Evolutionary conservation across 2,888 invertebrate genomes (phyloP).

Genomic region (Mesochorus sp.): DNA sequence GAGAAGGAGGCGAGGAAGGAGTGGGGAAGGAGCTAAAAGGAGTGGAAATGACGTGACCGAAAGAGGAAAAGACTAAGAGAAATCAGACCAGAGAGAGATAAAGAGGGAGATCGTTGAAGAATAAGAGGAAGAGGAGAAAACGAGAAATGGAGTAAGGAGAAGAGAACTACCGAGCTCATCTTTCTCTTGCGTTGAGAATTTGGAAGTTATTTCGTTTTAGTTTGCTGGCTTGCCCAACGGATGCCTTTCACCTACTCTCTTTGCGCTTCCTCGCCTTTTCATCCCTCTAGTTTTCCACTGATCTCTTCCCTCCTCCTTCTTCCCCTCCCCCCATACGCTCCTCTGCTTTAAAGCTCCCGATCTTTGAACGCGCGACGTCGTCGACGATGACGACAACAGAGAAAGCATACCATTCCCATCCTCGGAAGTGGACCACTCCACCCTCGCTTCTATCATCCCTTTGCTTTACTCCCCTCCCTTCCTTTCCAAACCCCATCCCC

Average conservation of each 20-base stretch:
- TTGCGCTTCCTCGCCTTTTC: constrained; percentile 51
- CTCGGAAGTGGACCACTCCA: constrained; percentile 18
- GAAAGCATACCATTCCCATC: constrained; percentile 38
- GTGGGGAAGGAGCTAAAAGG: constrained; percentile 15
- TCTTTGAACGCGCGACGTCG: constrained; percentile 52
- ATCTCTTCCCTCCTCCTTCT: not conserved
- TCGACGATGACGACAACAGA: not conserved
- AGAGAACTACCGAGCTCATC: constrained; percentile 1
- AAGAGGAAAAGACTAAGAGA: constrained; percentile 11
- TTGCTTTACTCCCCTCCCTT: constrained; percentile 32
- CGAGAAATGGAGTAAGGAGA: not conserved
- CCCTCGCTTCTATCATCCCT: constrained; percentile 21
- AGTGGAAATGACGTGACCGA: not conserved
- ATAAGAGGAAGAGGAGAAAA: constrained; percentile 12
- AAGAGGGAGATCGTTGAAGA: constrained; percentile 39
- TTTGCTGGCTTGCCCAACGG: constrained; percentile 43
- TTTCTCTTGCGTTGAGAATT: constrained; percentile 66
- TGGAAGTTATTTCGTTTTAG: constrained; percentile 73
- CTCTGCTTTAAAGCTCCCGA: constrained; percentile 52
- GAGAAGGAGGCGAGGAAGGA: not conserved
- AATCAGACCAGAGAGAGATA: not conserved
- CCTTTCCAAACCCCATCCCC: constrained; percentile 53
- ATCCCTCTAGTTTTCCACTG: constrained; percentile 30
- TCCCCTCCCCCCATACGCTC: constrained; percentile 3
- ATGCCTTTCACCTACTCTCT: constrained; percentile 54